Evolutionary conservation across 37 sponge, comb jelly and placozoan species (phyloP).

Genomic region (Lycopodina hypogea): DNA sequence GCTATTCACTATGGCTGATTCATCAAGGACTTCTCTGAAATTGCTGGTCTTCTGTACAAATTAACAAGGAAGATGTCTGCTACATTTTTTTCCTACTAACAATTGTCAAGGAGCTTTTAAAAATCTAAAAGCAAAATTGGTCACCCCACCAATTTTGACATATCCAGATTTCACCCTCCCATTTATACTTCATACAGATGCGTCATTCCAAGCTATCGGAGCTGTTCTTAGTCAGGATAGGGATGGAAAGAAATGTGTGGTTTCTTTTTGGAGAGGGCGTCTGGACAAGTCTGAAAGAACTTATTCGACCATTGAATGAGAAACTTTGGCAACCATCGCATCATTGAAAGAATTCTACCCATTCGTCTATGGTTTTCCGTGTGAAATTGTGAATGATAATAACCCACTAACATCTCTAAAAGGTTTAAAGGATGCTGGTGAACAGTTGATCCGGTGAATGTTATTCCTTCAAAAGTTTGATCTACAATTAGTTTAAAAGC

Average conservation of each 20-base stretch:
- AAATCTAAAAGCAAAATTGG: conserved; percentile 2
- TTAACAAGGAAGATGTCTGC: conserved; percentile 10
- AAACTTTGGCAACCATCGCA: neutral
- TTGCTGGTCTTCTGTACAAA: conserved; percentile 12
- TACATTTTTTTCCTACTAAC: neutral
- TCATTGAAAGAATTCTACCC: neutral
- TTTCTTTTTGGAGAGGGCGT: neutral
- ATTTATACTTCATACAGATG: conserved; percentile 1
- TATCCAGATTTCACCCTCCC: conserved; percentile 1
- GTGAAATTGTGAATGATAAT: no score
- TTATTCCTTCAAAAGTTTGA: no score
- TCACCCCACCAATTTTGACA: neutral
- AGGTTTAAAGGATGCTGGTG: no score
- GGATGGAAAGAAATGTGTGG: neutral
- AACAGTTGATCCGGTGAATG: no score
- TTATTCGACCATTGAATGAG: neutral
- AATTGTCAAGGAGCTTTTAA: conserved; percentile 18
- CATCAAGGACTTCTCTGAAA: conserved; percentile 12
- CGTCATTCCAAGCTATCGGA: neutral
- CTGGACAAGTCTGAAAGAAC: neutral
- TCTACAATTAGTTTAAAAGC: no score
- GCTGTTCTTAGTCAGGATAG: neutral
- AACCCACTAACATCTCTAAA: no score
- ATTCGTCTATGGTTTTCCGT: neutral
- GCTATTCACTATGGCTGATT: conserved; percentile 39